These are phyloP conservation scores for Drosophila pandora DNA, from an alignment of 1,140 invertebrate genomes.

Conservation along the genomic window DNA sequence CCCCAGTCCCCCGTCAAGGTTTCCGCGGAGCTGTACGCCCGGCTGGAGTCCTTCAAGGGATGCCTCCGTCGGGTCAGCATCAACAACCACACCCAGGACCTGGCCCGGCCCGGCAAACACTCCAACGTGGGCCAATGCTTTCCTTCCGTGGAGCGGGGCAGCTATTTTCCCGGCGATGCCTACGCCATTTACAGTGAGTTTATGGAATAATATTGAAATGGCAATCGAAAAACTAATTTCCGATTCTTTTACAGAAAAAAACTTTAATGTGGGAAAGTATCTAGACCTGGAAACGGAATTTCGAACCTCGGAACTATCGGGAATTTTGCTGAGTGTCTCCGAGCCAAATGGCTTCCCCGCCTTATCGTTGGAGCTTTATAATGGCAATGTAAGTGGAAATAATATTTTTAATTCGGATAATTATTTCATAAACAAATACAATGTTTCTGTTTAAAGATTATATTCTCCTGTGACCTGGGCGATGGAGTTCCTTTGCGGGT, in stretches of 20 bases:
- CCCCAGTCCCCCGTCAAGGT: slow-evolving; percentile 86
- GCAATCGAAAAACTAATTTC: neutral
- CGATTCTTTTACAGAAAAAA: slow-evolving; percentile 85
- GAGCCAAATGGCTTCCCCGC: slow-evolving; percentile 87
- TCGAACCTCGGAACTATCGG: slow-evolving; percentile 91
- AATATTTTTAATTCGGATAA: no score
- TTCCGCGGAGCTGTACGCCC: slow-evolving; percentile 84
- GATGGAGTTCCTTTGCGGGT: slow-evolving; percentile 86
- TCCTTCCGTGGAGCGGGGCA: slow-evolving; percentile 92
- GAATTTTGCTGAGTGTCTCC: slow-evolving; percentile 90
- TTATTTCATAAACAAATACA: no score
- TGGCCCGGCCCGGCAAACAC: slow-evolving; percentile 88
- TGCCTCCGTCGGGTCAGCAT: slow-evolving; percentile 91
- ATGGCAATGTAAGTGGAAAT: slow-evolving; percentile 87
- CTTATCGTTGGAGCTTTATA: slow-evolving; percentile 90
- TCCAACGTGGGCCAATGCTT: slow-evolving; percentile 94
- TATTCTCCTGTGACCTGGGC: slow-evolving; percentile 89
- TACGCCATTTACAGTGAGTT: slow-evolving; percentile 92
- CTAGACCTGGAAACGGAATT: slow-evolving; percentile 93
- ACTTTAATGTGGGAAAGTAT: slow-evolving; percentile 88
- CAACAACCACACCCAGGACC: slow-evolving; percentile 90
- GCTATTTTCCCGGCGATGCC: slow-evolving; percentile 93
- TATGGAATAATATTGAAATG: neutral
- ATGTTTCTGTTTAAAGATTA: slow-evolving; percentile 84
- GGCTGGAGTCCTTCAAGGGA: slow-evolving; percentile 91